phyloP scores from a whole-genome alignment of 2,888 invertebrate species.

The Melinopterus prodromus region DNA sequence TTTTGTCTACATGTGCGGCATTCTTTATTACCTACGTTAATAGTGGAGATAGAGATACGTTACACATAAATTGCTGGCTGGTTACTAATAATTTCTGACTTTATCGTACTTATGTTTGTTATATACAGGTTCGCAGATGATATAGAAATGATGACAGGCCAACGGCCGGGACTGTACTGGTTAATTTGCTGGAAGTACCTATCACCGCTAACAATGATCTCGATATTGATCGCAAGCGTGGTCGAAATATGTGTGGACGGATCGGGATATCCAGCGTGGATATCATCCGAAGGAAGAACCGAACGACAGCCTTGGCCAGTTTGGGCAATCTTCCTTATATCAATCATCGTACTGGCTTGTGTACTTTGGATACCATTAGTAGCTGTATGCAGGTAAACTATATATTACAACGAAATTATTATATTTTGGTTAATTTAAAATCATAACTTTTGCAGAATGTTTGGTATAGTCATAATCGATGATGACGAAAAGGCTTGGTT shows the following conservation, averaged over 20 bases:
- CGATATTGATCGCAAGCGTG: conserved; percentile 84
- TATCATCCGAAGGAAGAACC: conserved; percentile 74
- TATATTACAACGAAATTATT: not conserved
- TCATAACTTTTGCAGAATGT: conserved; percentile 67
- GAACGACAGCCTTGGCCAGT: conserved; percentile 85
- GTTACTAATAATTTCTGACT: not conserved
- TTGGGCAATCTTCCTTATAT: conserved; percentile 82
- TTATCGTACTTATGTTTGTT: not conserved
- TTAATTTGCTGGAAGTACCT: conserved; percentile 94
- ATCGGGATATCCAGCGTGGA: conserved; percentile 88
- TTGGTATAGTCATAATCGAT: conserved; percentile 81
- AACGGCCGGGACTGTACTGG: conserved; percentile 89
- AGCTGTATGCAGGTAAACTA: conserved; percentile 77
- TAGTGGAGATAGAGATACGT: not conserved
- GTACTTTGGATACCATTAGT: conserved; percentile 89
- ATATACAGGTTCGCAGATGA: conserved; percentile 85
- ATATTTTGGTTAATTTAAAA: conserved; percentile 12
- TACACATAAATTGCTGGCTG: not conserved
- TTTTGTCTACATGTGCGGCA: not conserved
- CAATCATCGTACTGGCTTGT: conserved; percentile 78
- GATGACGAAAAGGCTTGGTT: conserved; percentile 94
- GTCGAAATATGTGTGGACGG: conserved; percentile 82
- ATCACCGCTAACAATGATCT: conserved; percentile 88
- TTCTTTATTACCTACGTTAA: not conserved
- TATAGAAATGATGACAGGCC: conserved; percentile 94